Percentiles rank a stretch among this genome's conserved stretches.
Evolutionary conservation across 1,140 invertebrate genomes (phyloP).

Genomic region (Drosophila paulistorum): DNA sequence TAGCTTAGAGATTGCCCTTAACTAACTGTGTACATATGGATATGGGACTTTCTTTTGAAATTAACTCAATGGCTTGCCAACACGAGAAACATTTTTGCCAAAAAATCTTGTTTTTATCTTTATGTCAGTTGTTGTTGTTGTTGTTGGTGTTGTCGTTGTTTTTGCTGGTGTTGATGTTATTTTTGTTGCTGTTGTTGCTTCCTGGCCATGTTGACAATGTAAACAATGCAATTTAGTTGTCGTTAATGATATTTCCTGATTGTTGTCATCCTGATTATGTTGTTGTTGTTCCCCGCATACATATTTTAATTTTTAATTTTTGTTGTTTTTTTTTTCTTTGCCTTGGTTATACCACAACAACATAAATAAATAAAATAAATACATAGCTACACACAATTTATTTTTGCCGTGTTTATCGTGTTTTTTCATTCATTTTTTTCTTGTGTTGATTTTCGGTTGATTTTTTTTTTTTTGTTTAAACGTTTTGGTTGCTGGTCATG

Average conservation of each 20-base stretch:
- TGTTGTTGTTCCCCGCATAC: slow-evolving; percentile 12
- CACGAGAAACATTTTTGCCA: neutral
- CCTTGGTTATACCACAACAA: slow-evolving; percentile 14
- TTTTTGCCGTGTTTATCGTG: slow-evolving; percentile 30
- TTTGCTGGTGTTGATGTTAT: neutral
- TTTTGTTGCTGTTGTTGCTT: neutral
- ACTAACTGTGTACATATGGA: neutral
- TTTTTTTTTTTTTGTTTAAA: slow-evolving; percentile 64
- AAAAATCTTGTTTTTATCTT: slow-evolving; percentile 5
- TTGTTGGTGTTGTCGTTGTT: slow-evolving; percentile 6
- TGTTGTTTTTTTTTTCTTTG: slow-evolving; percentile 12
- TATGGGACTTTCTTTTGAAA: neutral
- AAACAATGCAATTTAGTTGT: slow-evolving; percentile 47
- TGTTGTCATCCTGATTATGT: slow-evolving; percentile 36
- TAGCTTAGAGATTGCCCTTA: neutral
- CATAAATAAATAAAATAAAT: slow-evolving; percentile 35
- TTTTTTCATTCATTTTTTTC: slow-evolving; percentile 27
- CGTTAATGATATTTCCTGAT: slow-evolving; percentile 50
- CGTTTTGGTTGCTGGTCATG: slow-evolving; percentile 72
- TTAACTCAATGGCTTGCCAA: slow-evolving; percentile 7
- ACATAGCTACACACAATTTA: slow-evolving; percentile 41
- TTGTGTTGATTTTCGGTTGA: slow-evolving; percentile 2
- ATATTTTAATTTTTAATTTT: slow-evolving; percentile 50
- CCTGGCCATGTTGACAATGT: slow-evolving; percentile 36
- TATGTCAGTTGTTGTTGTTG: neutral